Evolutionary conservation across 2,113 vertebrate genomes (phyloP), one percentile per base, ranked within the genome.

Genomic region (Eolophus roseicapilla): DNA sequence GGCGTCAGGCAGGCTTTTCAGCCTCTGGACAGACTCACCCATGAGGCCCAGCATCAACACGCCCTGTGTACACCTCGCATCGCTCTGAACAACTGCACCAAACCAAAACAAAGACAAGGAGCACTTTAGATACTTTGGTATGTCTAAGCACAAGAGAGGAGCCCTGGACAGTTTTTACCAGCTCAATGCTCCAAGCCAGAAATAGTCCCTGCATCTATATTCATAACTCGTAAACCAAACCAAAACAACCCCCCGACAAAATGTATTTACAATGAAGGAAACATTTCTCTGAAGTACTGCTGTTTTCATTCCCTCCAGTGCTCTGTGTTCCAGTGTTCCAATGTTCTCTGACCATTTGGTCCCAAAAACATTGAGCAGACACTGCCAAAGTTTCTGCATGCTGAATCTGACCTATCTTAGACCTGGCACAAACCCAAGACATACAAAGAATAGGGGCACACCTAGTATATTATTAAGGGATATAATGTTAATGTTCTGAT

Each of bases 21-120:
- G 92, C 87, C 93, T 57, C 82, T 91, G 91, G 78, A 57, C 78
- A 96, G 95, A 73, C 76, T 93, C 83, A 76, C 49, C 71, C 91
- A 49, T 13, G 79, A 87, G 82, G 64, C 94, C 55, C 16, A 90
- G 83, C 73, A 86, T 31, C 92, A 94, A 77, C 93, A 96, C 17
- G 16, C 93, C 93, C 93, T 69, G 82, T 13, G 50, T 64, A 88
- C 76, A 24, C 86, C 39, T 65, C 64, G 47, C 69, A 92, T 18
- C 14, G 4, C 31, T 78, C 46, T 25, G 88, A 92, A 43, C 81
- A 88, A 20, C 75, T 65, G 71, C 96, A 70, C 44, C 86, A 73
- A 94, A 89, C 67, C 69, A 89, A 57, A 50, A 92, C 93, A 82
- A 60, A 78, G 78, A n/a, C 62, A 52, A 82, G 81, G 29, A 62